phyloP scores from a whole-genome alignment of 2,797 vertebrate species.

The Coccyzus lansbergi region DNA sequence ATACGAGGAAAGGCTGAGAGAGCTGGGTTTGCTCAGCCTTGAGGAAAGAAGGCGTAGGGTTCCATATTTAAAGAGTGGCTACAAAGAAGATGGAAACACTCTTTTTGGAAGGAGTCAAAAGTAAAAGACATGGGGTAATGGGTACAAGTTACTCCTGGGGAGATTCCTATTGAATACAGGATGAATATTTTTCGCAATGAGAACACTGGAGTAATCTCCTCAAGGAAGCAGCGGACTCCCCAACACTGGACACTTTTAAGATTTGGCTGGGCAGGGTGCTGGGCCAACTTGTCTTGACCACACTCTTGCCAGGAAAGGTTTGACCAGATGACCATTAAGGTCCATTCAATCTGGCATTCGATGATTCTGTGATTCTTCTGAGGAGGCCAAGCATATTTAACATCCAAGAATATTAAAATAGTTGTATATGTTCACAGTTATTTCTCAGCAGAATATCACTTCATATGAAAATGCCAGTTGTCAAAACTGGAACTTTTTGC shows the following conservation, averaged over 20 bases:
- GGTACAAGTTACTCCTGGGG: background rate
- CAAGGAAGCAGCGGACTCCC: background rate
- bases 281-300: background rate
- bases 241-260: background rate
- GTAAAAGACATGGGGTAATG: background rate
- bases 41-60: background rate
- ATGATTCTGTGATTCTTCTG: background rate
- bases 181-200: background rate
- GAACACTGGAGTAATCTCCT: background rate
- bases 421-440: background rate
- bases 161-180: background rate
- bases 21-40: background rate
- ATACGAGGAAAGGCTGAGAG: background rate
- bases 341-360: background rate
- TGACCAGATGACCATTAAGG: background rate
- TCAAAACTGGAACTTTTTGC: background rate
- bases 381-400: background rate
- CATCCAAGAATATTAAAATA: background rate
- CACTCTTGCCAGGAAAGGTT: background rate
- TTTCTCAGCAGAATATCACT: background rate
- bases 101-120: background rate
- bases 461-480: background rate
- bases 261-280: background rate
- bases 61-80: background rate
- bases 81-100: background rate